Percentiles rank a stretch among this genome's conserved stretches.
phyloP scores from a whole-genome alignment of 2,113 vertebrate species.

The Cyrtonyx montezumae region DNA sequence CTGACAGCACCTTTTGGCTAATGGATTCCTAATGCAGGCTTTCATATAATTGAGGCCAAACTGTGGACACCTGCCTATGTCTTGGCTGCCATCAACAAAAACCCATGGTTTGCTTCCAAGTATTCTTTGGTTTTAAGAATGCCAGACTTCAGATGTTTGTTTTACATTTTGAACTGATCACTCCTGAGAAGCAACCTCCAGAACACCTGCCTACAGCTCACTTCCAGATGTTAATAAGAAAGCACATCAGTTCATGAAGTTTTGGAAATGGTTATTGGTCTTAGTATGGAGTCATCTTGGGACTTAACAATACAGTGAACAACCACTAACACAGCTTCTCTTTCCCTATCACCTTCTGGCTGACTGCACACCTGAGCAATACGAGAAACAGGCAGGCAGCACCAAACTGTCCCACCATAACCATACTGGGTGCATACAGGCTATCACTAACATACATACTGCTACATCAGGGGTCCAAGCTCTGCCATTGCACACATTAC shows the following conservation, averaged over 20 bases:
- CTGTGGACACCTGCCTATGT: neutral
- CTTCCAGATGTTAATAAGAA: accelerated
- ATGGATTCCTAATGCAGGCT: neutral
- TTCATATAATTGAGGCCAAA: neutral
- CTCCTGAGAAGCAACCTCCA: neutral
- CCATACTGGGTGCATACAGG: accelerated
- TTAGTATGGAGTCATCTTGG: neutral
- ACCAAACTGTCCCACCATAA: neutral
- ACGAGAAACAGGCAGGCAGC: neutral
- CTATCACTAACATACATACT: neutral
- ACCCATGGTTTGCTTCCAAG: neutral
- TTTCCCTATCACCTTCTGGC: neutral
- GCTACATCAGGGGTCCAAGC: neutral
- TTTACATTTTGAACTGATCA: neutral
- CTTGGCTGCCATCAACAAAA: neutral
- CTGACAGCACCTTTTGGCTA: neutral
- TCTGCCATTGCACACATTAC: neutral
- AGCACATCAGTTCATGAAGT: neutral
- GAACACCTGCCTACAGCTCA: neutral
- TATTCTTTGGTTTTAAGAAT: neutral
- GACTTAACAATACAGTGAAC: accelerated
- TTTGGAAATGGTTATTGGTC: neutral
- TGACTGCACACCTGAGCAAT: accelerated
- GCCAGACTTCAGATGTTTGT: neutral
- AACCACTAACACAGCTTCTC: neutral